Percentiles rank a stretch among this genome's conserved stretches.
phyloP scores from a whole-genome alignment of 2,888 invertebrate species.

The Aleiodes alternator region DNA sequence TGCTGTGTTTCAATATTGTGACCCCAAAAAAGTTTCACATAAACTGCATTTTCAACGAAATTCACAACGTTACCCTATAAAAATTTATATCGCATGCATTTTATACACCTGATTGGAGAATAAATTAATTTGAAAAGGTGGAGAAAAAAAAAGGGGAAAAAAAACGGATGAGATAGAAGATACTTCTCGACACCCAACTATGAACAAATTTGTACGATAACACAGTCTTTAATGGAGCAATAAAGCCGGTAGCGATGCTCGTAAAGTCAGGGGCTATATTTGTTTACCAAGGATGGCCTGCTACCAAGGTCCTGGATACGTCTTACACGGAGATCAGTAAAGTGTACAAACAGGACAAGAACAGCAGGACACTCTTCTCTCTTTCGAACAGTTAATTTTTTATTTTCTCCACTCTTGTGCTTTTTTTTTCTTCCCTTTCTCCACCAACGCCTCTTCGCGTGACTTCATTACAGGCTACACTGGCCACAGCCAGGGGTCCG shows the following conservation, averaged over 20 bases:
- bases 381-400: conserved; percentile 38
- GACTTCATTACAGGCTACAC: conserved; percentile 61
- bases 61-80: neutral
- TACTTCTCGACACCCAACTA: neutral
- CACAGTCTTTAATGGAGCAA: conserved; percentile 55
- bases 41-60: conserved; percentile 22
- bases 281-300: conserved; percentile 57
- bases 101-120: conserved; percentile 8
- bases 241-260: conserved; percentile 54
- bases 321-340: conserved; percentile 18
- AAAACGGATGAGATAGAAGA: conserved; percentile 5
- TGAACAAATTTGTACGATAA: conserved; percentile 58
- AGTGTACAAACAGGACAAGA: conserved; percentile 58
- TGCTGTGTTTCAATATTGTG: conserved; percentile 29
- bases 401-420: conserved; percentile 3
- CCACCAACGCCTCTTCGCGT: conserved; percentile 48
- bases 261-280: conserved; percentile 62
- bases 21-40: conserved; percentile 1
- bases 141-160: neutral
- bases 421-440: conserved; percentile 1
- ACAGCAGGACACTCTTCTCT: conserved; percentile 54
- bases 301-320: conserved; percentile 33
- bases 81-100: conserved; percentile 19
- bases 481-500: too few species aligned
- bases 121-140: neutral